These are phyloP conservation scores for Acheta domesticus DNA, from an alignment of 2,888 invertebrate species.

Conservation along the genomic window DNA sequence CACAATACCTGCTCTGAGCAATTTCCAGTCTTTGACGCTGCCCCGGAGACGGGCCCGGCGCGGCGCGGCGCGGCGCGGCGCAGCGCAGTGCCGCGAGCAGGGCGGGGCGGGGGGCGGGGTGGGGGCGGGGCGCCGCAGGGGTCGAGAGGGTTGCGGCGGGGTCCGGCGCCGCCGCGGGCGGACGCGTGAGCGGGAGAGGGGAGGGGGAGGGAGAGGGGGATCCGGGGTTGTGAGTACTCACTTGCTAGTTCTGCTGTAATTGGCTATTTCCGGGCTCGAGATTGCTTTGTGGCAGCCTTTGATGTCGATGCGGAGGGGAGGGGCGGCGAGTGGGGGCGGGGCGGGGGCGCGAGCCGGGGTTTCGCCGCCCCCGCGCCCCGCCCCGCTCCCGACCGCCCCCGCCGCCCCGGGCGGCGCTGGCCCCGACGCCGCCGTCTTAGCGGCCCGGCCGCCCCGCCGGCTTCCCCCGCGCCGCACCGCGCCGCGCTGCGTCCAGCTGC, in stretches of 20 bases:
- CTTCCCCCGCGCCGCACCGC: too few relatives aligned
- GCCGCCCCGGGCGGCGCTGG: too few relatives aligned
- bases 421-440: too few relatives aligned
- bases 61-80: too few relatives aligned
- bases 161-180: background rate
- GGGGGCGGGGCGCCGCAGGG: background rate
- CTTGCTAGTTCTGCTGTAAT: conserved; percentile 18
- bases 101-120: background rate
- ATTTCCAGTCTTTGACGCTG: too few relatives aligned
- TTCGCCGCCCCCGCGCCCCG: too few relatives aligned
- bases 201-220: background rate
- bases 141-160: background rate
- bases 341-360: background rate
- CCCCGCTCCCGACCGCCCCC: too few relatives aligned
- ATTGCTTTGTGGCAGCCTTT: conserved; percentile 18
- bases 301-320: background rate
- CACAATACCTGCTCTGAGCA: too few relatives aligned
- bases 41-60: too few relatives aligned
- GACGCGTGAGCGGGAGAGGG: background rate
- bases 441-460: too few relatives aligned
- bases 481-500: too few relatives aligned
- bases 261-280: conserved; percentile 18
- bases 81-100: background rate
- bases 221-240: conserved; percentile 1
- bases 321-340: background rate